These are phyloP conservation scores for Spicauda simplicius DNA, from an alignment of 2,888 invertebrate species.

Conservation along the genomic window DNA sequence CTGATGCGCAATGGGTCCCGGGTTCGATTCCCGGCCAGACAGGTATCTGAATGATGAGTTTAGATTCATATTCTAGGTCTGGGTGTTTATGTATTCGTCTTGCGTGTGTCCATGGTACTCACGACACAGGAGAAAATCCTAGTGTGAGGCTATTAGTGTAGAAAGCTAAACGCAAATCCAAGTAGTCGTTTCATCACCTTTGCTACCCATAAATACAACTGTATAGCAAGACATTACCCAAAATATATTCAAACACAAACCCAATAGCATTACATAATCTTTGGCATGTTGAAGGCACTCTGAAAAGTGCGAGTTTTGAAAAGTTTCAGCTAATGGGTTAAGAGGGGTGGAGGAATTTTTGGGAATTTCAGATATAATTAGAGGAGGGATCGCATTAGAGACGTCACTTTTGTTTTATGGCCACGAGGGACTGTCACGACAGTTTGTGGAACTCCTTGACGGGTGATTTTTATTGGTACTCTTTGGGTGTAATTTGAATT, in stretches of 20 bases:
- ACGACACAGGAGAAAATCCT: too few relatives aligned
- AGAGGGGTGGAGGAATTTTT: conserved; percentile 68
- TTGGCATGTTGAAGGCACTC: conserved; percentile 52
- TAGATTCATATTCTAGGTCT: too few relatives aligned
- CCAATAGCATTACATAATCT: conserved; percentile 45
- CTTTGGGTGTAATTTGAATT: conserved; percentile 28
- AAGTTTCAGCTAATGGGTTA: conserved; percentile 77
- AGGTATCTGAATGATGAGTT: too few relatives aligned
- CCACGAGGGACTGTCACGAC: conserved; percentile 58
- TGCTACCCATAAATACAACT: too few relatives aligned
- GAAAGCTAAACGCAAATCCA: too few relatives aligned
- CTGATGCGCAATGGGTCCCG: too few relatives aligned
- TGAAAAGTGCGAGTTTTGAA: conserved; percentile 70
- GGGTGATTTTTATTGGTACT: conserved; percentile 53
- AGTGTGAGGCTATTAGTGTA: too few relatives aligned
- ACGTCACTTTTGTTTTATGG: conserved; percentile 79
- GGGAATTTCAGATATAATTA: conserved; percentile 79
- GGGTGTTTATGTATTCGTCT: too few relatives aligned
- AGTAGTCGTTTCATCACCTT: too few relatives aligned
- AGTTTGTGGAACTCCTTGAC: conserved; percentile 53
- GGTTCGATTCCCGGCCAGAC: too few relatives aligned
- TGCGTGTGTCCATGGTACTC: too few relatives aligned
- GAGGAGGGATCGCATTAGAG: conserved; percentile 75
- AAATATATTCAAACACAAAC: neutral
- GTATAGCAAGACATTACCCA: neutral